These are phyloP conservation scores for Accipiter virgatus DNA, from an alignment of 2,113 vertebrate species.

Conservation along the genomic window DNA sequence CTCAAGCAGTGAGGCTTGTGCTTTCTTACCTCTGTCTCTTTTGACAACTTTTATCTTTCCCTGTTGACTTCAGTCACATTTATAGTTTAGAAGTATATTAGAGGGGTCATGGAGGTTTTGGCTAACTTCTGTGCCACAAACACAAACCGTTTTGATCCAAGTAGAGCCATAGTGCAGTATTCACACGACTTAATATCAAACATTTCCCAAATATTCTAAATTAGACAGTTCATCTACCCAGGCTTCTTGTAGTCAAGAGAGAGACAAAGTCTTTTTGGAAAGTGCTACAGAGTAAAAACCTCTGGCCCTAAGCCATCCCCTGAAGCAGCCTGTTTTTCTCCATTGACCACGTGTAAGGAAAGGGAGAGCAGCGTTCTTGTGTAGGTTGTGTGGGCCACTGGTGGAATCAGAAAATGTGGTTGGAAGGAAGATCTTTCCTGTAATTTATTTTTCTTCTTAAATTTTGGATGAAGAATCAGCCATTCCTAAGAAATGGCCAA, in stretches of 20 bases:
- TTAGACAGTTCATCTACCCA: background rate
- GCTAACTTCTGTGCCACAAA: too few relatives aligned
- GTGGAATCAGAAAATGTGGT: background rate
- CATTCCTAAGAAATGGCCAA: background rate
- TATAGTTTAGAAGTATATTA: background rate
- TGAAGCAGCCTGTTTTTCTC: background rate
- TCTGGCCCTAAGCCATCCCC: accelerated
- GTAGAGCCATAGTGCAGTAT: background rate
- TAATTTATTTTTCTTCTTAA: background rate
- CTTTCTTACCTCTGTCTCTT: background rate
- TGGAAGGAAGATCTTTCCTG: background rate
- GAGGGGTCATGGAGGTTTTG: background rate
- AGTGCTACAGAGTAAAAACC: background rate
- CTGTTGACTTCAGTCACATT: background rate
- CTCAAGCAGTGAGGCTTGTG: background rate
- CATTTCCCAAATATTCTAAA: background rate
- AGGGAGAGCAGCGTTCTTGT: background rate
- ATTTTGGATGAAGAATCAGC: background rate
- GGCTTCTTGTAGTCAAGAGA: background rate
- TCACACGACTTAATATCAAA: background rate
- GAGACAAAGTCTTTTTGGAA: background rate
- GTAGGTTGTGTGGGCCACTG: background rate
- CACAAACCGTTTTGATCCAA: background rate
- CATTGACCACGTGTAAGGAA: accelerated
- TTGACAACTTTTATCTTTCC: background rate